Evolutionary conservation across 2,113 vertebrate species (phyloP).

Genomic region (Podarcis cretensis): DNA sequence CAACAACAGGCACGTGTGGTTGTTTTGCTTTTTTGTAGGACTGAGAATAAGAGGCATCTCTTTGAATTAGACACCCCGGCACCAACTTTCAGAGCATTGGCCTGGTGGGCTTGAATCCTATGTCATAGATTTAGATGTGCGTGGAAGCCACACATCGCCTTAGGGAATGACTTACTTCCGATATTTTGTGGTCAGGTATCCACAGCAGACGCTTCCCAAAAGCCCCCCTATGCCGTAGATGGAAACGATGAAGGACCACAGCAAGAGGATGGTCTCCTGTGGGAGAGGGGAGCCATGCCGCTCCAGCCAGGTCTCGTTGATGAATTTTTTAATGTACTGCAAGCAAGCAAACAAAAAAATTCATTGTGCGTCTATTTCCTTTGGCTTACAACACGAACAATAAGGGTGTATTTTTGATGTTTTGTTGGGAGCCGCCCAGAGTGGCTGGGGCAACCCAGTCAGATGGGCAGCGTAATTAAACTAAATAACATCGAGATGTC

Average conservation of each 20-base stretch:
- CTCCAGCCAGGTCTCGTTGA: conserved; percentile 85
- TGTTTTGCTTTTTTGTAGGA: background rate
- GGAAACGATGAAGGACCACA: conserved; percentile 84
- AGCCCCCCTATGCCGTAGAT: conserved; percentile 78
- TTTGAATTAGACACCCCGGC: background rate
- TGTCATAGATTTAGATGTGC: no score
- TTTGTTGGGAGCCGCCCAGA: no score
- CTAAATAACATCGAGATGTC: no score
- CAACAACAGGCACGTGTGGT: background rate
- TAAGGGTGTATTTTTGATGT: no score
- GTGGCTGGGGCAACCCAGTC: background rate
- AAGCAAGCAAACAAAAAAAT: background rate
- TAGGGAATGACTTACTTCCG: conserved; percentile 75
- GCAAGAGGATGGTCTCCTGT: conserved; percentile 71
- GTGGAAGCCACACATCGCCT: background rate
- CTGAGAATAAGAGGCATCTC: background rate
- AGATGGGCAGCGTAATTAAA: no score
- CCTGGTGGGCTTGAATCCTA: background rate
- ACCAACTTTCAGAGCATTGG: no score
- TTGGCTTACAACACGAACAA: no score
- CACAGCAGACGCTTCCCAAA: conserved; percentile 77
- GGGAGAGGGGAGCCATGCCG: conserved; percentile 69
- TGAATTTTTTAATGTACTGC: conserved; percentile 86
- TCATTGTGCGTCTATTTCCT: no score
- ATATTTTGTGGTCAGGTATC: conserved; percentile 76